Evolutionary conservation across 2,113 vertebrate genomes (phyloP).

Genomic region (Cheirogaleus medius): DNA sequence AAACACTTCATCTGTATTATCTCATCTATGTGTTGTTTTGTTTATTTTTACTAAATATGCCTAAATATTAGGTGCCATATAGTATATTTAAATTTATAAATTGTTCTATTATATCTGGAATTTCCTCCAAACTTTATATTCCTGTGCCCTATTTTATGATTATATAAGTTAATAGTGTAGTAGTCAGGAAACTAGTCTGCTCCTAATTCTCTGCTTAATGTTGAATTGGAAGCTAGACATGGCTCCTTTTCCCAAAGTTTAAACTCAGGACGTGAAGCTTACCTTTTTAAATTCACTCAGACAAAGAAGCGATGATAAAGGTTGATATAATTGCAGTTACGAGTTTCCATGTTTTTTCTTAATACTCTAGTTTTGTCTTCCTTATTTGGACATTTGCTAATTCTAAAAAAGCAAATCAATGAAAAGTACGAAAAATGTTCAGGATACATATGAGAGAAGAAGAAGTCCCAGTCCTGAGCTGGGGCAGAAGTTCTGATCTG

Average conservation of each 20-base stretch:
- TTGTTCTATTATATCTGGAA: neutral
- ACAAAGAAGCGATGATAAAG: neutral
- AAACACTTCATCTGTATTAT: neutral
- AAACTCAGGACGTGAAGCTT: neutral
- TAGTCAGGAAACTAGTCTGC: neutral
- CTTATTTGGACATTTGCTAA: neutral
- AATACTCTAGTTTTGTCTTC: neutral
- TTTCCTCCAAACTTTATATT: neutral
- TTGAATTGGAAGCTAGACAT: neutral
- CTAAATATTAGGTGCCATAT: neutral
- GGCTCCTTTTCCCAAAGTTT: neutral
- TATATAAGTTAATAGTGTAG: neutral
- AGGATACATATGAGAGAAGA: neutral
- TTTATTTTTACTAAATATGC: neutral
- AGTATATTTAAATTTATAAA: neutral
- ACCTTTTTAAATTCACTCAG: neutral
- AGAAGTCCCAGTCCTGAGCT: neutral
- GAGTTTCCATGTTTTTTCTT: neutral
- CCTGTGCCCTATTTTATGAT: neutral
- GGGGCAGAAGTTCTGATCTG: neutral
- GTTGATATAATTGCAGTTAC: neutral
- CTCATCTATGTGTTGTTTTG: neutral
- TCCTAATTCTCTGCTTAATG: neutral
- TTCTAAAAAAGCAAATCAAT: neutral
- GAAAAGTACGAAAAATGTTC: neutral